These are phyloP conservation scores for Gila orcuttii DNA, from an alignment of 2,113 vertebrate species.

Conservation along the genomic window DNA sequence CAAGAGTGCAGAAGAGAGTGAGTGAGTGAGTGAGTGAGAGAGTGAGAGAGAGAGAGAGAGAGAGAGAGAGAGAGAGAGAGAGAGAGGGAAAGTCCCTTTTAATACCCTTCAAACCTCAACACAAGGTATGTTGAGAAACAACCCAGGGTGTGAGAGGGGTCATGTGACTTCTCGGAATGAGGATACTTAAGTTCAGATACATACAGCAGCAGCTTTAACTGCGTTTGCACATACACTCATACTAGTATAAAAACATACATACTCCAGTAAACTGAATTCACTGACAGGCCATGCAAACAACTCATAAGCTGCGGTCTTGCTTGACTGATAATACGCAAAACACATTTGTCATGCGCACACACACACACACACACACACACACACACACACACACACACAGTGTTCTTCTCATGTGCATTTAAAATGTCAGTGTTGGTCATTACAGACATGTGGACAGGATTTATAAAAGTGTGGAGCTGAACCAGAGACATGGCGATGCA, in stretches of 20 bases:
- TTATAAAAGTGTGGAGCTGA: not conserved
- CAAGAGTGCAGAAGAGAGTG: constrained; percentile 45
- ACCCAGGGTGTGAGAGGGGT: constrained; percentile 62
- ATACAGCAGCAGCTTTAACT: constrained; percentile 36
- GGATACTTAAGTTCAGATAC: constrained; percentile 67
- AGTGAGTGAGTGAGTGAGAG: constrained; percentile 38
- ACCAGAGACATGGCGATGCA: not conserved
- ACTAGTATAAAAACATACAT: constrained; percentile 34
- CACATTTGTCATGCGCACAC: not conserved
- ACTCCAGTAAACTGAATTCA: constrained; percentile 17
- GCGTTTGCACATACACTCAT: constrained; percentile 15
- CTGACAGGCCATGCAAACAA: not conserved
- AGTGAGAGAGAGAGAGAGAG: constrained; percentile 51
- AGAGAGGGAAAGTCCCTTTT: constrained; percentile 76
- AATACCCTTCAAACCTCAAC: constrained; percentile 75
- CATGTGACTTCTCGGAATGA: constrained; percentile 82
- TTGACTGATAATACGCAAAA: not conserved
- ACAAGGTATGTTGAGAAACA: constrained; percentile 79
- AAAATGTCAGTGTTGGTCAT: constrained; percentile 21
- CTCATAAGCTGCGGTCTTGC: not conserved
- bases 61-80: constrained; percentile 58
- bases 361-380: not conserved
- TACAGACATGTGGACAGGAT: not conserved
- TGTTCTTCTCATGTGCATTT: not conserved
- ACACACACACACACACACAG: not conserved